phyloP scores from a whole-genome alignment of 2,888 invertebrate genomes.

The Megamerina dolium region DNA sequence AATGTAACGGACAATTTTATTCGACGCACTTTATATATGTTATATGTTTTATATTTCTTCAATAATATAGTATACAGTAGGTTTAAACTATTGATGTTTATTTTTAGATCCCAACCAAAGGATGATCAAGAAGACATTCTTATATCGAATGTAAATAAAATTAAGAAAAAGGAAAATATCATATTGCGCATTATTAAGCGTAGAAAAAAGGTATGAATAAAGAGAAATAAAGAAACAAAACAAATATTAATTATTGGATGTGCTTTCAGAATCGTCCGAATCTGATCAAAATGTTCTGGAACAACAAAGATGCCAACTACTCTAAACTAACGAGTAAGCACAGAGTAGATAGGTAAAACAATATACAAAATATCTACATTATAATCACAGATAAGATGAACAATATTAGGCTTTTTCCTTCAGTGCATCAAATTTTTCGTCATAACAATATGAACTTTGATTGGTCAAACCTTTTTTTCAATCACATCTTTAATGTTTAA shows the following conservation, averaged over 20 bases:
- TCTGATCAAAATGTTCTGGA: slow-evolving; percentile 44
- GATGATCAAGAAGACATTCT: slow-evolving; percentile 42
- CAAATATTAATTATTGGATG: background rate
- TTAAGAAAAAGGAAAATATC: slow-evolving; percentile 23
- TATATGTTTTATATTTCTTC: too few species aligned
- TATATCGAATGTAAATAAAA: slow-evolving; percentile 33
- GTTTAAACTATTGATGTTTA: too few species aligned
- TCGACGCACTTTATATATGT: too few species aligned
- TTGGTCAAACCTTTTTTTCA: too few species aligned
- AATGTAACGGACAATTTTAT: too few species aligned
- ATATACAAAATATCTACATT: too few species aligned
- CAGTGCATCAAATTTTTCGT: too few species aligned
- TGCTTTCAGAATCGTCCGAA: slow-evolving; percentile 37
- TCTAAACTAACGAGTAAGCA: slow-evolving; percentile 36
- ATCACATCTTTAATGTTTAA: too few species aligned
- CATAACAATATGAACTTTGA: too few species aligned
- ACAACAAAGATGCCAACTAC: slow-evolving; percentile 39
- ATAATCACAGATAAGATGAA: too few species aligned
- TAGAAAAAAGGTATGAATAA: slow-evolving; percentile 30
- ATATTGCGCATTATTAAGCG: slow-evolving; percentile 40
- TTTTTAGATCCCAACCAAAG: slow-evolving; percentile 34
- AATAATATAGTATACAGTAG: too few species aligned
- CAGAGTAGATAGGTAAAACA: slow-evolving; percentile 20
- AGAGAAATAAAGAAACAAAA: background rate
- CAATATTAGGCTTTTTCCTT: too few species aligned